Evolutionary conservation across 2,888 invertebrate genomes (phyloP), one percentile per base, ranked within the genome.

Genomic region (Odontocolon sp.): DNA sequence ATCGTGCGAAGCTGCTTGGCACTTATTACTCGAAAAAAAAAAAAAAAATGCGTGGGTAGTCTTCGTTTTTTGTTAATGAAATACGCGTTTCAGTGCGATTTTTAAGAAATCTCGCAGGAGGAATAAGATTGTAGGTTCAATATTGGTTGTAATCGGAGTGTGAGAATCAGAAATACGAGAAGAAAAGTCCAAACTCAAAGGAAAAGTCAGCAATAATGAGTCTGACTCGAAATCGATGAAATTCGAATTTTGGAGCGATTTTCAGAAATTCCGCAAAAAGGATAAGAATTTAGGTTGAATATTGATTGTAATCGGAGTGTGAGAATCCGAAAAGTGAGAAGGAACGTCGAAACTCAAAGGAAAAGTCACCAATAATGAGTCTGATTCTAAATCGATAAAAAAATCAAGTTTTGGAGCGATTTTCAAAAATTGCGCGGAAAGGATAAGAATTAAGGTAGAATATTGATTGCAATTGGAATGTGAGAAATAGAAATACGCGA

Each of bases 291-390:
- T 21, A 21, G 21, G 21, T 23, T 26, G 5, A 23, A 47, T n/a
- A 18, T 11, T 36, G 18, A 18, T 36, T 5, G 23, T 38, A n/a
- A 6, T 36, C 23, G 26, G 64, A 45, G 31, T 61, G 40, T 28
- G 6, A n/a, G 52, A 36, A 26, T 52, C 38, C 50, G 50, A 14
- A 47, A 57, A 40, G 38, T 31, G 38, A 57, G 59, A 61, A 36
- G 45, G 31, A 16, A 40, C 36, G 36, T 6, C 59, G 47, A 67
- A 23, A 23, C 47, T 14, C n/a, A 68, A 33, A 23, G 31, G 33
- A 21, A 26, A 50, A 40, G 57, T 21, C 23, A 57, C 38, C 11
- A 11, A 3, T 23, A 38, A 8, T n/a, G 16, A 45, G 42, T 26
- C 9, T 40, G 31, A 63, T 63, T 63, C 61, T 26, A 42, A 28